Conservation (phyloP, 2,113 vertebrate genomes). For the Typhlomys cinereus region DNA sequence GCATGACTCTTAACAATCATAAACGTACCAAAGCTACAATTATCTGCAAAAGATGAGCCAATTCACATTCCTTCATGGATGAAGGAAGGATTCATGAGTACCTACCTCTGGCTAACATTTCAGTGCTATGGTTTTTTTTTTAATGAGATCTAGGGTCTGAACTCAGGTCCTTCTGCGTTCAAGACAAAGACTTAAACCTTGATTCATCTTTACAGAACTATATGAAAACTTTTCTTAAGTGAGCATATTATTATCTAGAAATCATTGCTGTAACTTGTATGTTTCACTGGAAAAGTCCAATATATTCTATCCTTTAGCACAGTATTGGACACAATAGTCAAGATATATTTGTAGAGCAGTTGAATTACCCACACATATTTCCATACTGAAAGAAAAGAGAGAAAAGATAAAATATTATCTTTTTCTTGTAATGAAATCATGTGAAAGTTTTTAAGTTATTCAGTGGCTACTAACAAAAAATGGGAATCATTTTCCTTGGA, state of each 20-base stretch:
- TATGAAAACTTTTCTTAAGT: not conserved
- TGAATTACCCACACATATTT: not conserved
- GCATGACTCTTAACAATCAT: no score
- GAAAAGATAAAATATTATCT: not conserved
- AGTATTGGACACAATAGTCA: not conserved
- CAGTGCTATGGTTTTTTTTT: no score
- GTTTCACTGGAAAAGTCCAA: not conserved
- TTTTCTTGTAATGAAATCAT: not conserved
- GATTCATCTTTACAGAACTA: no score
- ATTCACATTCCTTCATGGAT: no score
- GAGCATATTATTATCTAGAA: not conserved
- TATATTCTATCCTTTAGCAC: not conserved
- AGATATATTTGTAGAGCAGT: not conserved
- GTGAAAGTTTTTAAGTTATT: constrained; percentile 37
- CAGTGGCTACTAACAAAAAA: not conserved
- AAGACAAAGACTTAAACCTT: no score
- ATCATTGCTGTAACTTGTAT: not conserved
- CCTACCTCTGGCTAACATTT: no score
- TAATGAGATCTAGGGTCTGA: no score
- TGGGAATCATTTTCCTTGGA: not conserved
- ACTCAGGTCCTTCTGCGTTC: no score
- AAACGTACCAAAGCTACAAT: no score
- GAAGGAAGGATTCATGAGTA: no score
- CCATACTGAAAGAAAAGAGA: not conserved
- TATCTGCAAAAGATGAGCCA: no score